phyloP scores from a whole-genome alignment of 2,113 vertebrate species.

The Embiotoca jacksoni region DNA sequence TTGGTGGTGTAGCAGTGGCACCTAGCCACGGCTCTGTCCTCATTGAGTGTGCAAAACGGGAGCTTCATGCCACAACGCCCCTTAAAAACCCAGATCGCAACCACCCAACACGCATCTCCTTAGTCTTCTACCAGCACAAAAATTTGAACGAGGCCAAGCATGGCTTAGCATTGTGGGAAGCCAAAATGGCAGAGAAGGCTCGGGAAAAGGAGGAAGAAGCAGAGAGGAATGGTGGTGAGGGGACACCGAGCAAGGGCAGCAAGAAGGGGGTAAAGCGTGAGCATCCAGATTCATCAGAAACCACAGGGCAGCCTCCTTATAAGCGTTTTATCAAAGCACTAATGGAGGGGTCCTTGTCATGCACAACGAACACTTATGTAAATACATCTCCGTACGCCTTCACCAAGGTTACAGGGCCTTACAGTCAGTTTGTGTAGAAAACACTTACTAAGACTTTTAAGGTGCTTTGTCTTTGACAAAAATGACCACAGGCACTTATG shows the following conservation, averaged over 20 bases:
- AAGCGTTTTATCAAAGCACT: constrained; percentile 93
- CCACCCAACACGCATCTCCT: constrained; percentile 94
- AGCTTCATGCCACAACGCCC: constrained; percentile 96
- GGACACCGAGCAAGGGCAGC: constrained; percentile 89
- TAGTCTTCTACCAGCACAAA: constrained; percentile 99
- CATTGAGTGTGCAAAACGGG: constrained; percentile 97
- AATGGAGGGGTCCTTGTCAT: constrained; percentile 89
- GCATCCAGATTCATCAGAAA: constrained; percentile 86
- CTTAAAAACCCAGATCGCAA: constrained; percentile 93
- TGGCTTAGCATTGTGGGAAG: constrained; percentile 94
- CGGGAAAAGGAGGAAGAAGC: constrained; percentile 95
- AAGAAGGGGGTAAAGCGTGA: constrained; percentile 93
- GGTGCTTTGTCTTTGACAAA: constrained; percentile 74
- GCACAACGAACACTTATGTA: constrained; percentile 94
- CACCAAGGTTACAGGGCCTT: constrained; percentile 98
- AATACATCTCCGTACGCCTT: constrained; percentile 96
- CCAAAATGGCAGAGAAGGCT: constrained; percentile 97
- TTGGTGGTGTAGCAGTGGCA: constrained; percentile 97
- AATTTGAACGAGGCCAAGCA: constrained; percentile 98
- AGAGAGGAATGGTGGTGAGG: constrained; percentile 90
- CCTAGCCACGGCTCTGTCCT: constrained; percentile 96
- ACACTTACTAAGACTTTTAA: constrained; percentile 54
- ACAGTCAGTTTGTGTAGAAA: constrained; percentile 91
- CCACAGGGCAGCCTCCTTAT: constrained; percentile 86
- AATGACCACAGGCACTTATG: constrained; percentile 59